Percentiles rank a stretch among this genome's conserved stretches.
phyloP scores from a whole-genome alignment of 2,113 vertebrate species.

The Choloepus hoffmanni region DNA sequence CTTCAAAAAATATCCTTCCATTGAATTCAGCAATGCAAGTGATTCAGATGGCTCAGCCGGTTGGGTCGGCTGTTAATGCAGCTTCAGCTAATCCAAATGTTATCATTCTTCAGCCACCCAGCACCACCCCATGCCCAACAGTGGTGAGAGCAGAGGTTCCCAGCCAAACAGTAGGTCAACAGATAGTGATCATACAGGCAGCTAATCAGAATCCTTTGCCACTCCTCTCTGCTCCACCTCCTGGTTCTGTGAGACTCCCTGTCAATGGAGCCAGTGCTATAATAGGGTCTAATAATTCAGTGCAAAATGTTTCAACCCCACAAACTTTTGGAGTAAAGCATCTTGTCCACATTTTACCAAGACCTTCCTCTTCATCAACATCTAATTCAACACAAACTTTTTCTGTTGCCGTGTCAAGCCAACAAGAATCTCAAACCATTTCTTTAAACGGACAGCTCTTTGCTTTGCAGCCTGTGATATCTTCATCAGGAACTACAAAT shows the following conservation, averaged over 20 bases:
- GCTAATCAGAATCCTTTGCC: conserved; percentile 92
- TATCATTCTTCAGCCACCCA: conserved; percentile 96
- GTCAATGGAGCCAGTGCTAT: conserved; percentile 86
- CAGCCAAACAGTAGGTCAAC: conserved; percentile 93
- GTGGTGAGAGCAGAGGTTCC: conserved; percentile 92
- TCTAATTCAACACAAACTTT: conserved; percentile 85
- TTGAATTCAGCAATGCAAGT: conserved; percentile 97
- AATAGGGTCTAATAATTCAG: conserved; percentile 84
- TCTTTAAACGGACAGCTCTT: conserved; percentile 98
- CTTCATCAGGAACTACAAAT: conserved; percentile 90
- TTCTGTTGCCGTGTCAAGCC: conserved; percentile 86
- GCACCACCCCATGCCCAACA: conserved; percentile 88
- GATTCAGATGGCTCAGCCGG: conserved; percentile 94
- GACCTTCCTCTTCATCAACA: conserved; percentile 88
- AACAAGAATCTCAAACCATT: conserved; percentile 95
- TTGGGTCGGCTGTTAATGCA: conserved; percentile 88
- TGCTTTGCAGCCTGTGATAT: conserved; percentile 95
- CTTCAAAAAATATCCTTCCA: conserved; percentile 90
- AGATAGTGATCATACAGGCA: conserved; percentile 98
- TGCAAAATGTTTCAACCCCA: conserved; percentile 86
- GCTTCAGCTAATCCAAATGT: conserved; percentile 93
- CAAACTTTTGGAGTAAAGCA: conserved; percentile 96
- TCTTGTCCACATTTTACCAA: conserved; percentile 96
- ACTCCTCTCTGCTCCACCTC: conserved; percentile 89
- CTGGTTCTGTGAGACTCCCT: conserved; percentile 87